phyloP scores from a whole-genome alignment of 2,113 vertebrate species.

The Lamprologus sp. region DNA sequence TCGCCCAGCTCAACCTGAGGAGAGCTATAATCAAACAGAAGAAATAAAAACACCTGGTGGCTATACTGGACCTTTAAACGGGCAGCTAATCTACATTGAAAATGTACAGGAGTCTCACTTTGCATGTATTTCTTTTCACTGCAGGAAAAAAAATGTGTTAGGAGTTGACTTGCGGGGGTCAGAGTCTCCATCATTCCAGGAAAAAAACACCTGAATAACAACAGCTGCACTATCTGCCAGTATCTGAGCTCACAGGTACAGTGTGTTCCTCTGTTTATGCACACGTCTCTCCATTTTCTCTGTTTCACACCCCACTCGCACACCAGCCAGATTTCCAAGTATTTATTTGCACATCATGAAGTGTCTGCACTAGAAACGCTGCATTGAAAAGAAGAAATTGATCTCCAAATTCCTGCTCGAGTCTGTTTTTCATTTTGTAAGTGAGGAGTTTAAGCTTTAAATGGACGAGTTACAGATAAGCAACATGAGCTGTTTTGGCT shows the following conservation, averaged over 20 bases:
- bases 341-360: background rate
- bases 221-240: background rate
- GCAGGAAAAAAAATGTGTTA: background rate
- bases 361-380: background rate
- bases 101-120: background rate
- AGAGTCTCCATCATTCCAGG: background rate
- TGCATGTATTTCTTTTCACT: background rate
- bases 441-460: background rate
- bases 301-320: background rate
- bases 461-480: background rate
- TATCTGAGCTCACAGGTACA: constrained; percentile 16
- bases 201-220: background rate
- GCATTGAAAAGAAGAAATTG: background rate
- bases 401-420: background rate
- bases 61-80: background rate
- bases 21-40: background rate
- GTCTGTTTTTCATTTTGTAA: background rate
- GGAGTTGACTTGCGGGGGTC: background rate
- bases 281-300: background rate
- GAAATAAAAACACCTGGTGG: background rate
- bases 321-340: background rate
- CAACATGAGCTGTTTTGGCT: background rate
- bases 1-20: background rate
- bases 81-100: background rate
- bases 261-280: constrained; percentile 4